Evolutionary conservation across 1,140 invertebrate species (phyloP).

Genomic region (Temnothorax curvispinosus): DNA sequence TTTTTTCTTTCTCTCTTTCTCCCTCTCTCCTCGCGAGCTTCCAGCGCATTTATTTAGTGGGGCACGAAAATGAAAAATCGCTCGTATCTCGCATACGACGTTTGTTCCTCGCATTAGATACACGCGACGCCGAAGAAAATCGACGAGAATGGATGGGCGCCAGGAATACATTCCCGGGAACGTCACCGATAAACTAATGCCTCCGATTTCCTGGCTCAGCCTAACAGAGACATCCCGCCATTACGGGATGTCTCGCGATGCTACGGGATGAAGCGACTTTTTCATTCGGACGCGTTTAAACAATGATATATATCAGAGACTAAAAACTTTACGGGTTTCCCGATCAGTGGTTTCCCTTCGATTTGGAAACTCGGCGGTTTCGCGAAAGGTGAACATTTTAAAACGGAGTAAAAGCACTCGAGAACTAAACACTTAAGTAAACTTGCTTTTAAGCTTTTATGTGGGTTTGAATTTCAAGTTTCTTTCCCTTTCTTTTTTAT

Average conservation of each 20-base stretch:
- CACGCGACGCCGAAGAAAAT: constrained; percentile 31
- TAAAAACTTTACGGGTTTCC: neutral
- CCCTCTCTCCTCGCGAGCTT: constrained; percentile 28
- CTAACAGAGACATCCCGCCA: neutral
- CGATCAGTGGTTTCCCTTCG: neutral
- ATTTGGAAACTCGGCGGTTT: no score
- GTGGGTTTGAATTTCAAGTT: neutral
- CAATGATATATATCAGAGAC: no score
- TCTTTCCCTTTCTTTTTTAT: neutral
- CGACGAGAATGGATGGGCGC: constrained; percentile 38
- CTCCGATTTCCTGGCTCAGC: neutral
- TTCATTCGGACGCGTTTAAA: neutral
- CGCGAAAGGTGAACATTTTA: no score
- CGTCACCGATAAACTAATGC: constrained; percentile 37
- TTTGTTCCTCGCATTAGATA: constrained; percentile 64
- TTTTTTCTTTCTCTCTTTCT: neutral
- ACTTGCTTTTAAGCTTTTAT: neutral
- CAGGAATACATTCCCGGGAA: neutral
- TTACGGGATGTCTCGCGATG: neutral
- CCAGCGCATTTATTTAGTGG: constrained; percentile 76
- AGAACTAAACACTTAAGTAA: neutral
- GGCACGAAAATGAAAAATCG: constrained; percentile 66
- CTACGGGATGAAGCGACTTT: neutral
- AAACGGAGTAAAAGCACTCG: neutral
- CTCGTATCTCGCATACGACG: constrained; percentile 60